Base-by-base conservation (phyloP, 2,797 vertebrate genomes). In the Nothura maculosa region DNA sequence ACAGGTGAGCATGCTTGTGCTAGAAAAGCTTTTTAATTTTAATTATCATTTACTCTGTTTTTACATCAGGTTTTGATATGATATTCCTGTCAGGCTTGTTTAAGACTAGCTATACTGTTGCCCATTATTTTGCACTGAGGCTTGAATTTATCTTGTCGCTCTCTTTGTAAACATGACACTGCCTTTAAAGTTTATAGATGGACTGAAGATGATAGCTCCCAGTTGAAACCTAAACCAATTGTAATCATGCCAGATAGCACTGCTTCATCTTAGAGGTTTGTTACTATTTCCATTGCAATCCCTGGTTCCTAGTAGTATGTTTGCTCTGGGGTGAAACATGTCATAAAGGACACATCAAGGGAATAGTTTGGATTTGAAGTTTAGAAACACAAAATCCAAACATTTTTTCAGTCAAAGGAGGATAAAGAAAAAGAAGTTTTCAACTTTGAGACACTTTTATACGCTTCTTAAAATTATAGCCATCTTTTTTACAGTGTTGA, bases 301-400 rank as follows among this genome's bases (percentile, higher is more conserved):
- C 27, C 38, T 17, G 34, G 32, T n/a, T 78, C 50, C 43, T 57
- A 3, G n/a, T 45, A 42, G 17, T 11, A 19, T 15, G 17, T 81
- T 89, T 87, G 60, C 66, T 91, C 32, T 15, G 21, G 73, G 80
- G 42, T 93, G 89, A 91, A 79, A 57, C 50, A 25, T 43, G 43
- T 69, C 55, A 76, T 48, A 73, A 85, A 86, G 69, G 47, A 48
- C 55, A 58, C 30, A 76, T 42, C 47, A 78, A 92, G 86, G 62
- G 60, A 93, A 8, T 4, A 60, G 42, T 43, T 91, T 66, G 82
- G 32, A 55, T 83, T 92, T 68, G 28, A 60, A 75, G 47, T 45
- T 87, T 84, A 69, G 63, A 84, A 94, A 66, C 57, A 70, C 42
- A 60, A 89, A 57, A 1, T 11, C 27, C 21, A 50, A 76, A 81